phyloP scores from a whole-genome alignment of 2,888 invertebrate species.

The Cephus rjabovi region DNA sequence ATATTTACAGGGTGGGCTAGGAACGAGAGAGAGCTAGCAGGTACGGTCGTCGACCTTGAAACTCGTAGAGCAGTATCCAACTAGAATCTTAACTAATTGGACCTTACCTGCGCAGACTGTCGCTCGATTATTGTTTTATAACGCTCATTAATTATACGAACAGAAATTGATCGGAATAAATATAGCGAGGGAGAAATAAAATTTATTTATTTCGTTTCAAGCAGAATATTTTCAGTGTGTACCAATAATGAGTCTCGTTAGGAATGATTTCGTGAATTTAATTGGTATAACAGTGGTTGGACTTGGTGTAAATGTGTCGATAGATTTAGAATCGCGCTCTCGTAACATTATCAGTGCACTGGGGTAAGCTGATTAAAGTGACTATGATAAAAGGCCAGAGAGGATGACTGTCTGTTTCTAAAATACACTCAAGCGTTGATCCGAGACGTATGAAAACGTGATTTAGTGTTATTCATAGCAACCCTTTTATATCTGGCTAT shows the following conservation, averaged over 20 bases:
- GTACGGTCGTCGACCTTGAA: not conserved
- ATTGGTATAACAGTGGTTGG: not conserved
- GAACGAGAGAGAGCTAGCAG: not conserved
- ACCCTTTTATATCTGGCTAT: not conserved
- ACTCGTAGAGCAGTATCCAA: not conserved
- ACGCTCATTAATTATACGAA: not conserved
- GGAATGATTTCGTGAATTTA: not conserved
- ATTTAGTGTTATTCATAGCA: not conserved
- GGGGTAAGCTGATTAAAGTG: not conserved
- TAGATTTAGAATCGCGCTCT: not conserved
- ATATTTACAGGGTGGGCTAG: not conserved
- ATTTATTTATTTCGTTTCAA: not conserved
- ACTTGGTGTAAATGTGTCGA: not conserved
- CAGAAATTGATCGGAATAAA: not conserved
- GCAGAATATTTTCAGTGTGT: not conserved
- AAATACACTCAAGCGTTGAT: not conserved
- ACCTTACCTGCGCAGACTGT: not conserved
- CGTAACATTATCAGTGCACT: not conserved
- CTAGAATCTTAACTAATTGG: not conserved
- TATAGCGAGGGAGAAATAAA: not conserved
- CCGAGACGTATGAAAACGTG: not conserved
- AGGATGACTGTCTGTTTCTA: not conserved
- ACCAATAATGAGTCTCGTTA: not conserved
- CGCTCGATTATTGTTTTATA: not conserved
- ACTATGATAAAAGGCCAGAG: not conserved